These are phyloP conservation scores for Dromococcyx pavoninus DNA, from an alignment of 2,797 vertebrate genomes.

Conservation along the genomic window DNA sequence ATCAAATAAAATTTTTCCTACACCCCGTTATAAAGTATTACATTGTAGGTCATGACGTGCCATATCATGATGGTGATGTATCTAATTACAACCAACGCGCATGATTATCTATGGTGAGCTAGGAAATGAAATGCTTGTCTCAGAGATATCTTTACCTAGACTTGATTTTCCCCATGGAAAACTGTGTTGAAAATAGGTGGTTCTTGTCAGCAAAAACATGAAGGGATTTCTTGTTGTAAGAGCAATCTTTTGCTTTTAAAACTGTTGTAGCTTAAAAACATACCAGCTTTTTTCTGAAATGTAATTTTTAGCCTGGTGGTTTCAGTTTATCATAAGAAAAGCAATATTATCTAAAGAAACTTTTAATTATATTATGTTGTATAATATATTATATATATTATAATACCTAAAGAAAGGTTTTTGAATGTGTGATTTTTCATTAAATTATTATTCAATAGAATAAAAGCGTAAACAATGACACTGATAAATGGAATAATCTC, in stretches of 20 bases:
- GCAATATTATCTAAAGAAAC: neutral
- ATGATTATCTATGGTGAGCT: conserved; percentile 11
- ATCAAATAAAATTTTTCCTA: conserved; percentile 13
- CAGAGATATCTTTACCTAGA: neutral
- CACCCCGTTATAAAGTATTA: neutral
- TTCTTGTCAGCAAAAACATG: neutral
- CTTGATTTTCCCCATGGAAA: neutral
- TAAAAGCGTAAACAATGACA: neutral
- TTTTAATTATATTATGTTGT: neutral
- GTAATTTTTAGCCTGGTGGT: neutral
- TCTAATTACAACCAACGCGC: neutral
- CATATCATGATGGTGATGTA: neutral
- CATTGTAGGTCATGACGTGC: conserved; percentile 1
- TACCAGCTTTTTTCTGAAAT: neutral
- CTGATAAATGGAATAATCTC: neutral
- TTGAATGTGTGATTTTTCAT: neutral
- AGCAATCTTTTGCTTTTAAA: neutral
- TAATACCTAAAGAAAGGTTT: neutral
- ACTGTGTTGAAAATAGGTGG: neutral
- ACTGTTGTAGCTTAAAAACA: neutral
- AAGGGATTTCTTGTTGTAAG: neutral
- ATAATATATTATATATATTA: neutral
- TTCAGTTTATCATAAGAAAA: neutral
- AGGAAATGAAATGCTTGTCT: neutral
- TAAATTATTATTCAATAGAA: neutral